Conservation (phyloP, 1,140 invertebrate species). For the Trichogramma pretiosum region DNA sequence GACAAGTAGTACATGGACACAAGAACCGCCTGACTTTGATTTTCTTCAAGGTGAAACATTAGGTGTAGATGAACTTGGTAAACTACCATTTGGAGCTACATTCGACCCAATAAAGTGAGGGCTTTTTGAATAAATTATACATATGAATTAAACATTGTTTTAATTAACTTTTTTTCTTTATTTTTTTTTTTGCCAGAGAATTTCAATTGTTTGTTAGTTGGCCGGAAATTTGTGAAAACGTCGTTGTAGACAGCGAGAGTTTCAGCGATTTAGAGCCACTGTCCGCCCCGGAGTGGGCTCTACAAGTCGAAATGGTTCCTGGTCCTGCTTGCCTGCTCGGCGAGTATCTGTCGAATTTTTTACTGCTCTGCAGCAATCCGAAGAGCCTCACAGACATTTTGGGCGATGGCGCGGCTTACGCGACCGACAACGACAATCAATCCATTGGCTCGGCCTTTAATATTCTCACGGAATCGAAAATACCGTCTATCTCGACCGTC, state of each 20-base stretch:
- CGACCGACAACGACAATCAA: constrained; percentile 30
- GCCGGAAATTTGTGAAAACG: constrained; percentile 75
- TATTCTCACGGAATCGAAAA: constrained; percentile 49
- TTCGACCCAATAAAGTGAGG: constrained; percentile 64
- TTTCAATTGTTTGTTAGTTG: constrained; percentile 78
- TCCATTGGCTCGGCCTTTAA: constrained; percentile 43
- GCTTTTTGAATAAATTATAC: constrained; percentile 8
- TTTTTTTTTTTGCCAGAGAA: constrained; percentile 50
- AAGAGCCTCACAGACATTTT: constrained; percentile 50
- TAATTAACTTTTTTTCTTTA: no score
- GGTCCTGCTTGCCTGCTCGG: constrained; percentile 57
- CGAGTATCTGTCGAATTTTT: constrained; percentile 54
- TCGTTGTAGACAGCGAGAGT: constrained; percentile 77
- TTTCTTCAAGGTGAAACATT: constrained; percentile 53
- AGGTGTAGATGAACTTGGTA: constrained; percentile 48
- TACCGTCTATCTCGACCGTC: constrained; percentile 48
- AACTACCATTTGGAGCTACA: constrained; percentile 75
- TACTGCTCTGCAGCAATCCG: constrained; percentile 42
- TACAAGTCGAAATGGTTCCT: constrained; percentile 52
- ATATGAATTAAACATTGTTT: constrained; percentile 19
- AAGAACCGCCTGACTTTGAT: constrained; percentile 65
- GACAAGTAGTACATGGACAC: constrained; percentile 56
- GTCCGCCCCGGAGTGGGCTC: constrained; percentile 72
- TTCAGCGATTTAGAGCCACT: constrained; percentile 83
- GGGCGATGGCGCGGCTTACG: constrained; percentile 44